A percentile compares a stretch with the other conserved stretches of the same genome.
Conservation (phyloP, 2,797 vertebrate genomes). For the Alectoris magna region DNA sequence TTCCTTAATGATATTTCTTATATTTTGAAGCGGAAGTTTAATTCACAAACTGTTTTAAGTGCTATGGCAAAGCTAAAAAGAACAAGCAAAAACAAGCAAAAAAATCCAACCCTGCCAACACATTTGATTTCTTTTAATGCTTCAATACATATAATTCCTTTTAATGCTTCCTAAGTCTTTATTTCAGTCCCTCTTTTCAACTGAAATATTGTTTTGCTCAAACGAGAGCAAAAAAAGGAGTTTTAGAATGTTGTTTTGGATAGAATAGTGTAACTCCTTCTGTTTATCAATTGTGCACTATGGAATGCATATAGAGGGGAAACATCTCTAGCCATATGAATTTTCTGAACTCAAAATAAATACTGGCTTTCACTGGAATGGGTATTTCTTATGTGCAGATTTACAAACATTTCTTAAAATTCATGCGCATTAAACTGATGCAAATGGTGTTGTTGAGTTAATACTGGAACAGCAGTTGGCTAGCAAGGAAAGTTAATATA, state of each 20-base stretch:
- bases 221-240: not conserved
- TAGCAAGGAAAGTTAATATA: not conserved
- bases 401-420: not conserved
- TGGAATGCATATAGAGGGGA: not conserved
- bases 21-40: not conserved
- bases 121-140: not conserved
- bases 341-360: not conserved
- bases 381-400: not conserved
- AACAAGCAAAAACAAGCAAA: not conserved
- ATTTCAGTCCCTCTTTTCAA: not conserved
- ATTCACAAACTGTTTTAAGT: not conserved
- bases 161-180: not conserved
- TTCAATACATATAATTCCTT: not conserved
- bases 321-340: not conserved
- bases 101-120: not conserved
- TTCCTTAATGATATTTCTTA: not conserved
- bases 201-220: not conserved
- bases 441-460: not conserved
- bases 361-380: not conserved
- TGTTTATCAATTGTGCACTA: not conserved
- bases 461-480: not conserved
- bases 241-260: not conserved
- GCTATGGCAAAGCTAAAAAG: not conserved
- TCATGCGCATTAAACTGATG: not conserved
- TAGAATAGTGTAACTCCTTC: not conserved